Percentiles rank a stretch among this genome's conserved stretches.
These are phyloP conservation scores for Ophion slaviceki DNA, from an alignment of 2,888 invertebrate genomes.

Conservation along the genomic window DNA sequence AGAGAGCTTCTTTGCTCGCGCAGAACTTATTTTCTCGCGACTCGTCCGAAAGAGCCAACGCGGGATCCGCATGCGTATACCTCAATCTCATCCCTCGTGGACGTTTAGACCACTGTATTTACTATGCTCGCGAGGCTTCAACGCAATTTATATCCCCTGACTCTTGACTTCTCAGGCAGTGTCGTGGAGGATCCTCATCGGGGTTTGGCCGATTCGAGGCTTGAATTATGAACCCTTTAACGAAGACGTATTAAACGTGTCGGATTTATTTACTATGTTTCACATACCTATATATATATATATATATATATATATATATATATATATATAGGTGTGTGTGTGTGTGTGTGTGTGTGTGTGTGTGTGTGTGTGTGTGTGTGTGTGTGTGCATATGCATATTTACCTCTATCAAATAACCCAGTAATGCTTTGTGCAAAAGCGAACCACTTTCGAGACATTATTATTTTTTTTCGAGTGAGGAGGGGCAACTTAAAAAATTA, in stretches of 20 bases:
- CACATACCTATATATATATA: not conserved
- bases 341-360: no score
- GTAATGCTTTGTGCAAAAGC: no score
- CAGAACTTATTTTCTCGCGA: constrained; percentile 3
- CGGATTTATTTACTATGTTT: constrained; percentile 25
- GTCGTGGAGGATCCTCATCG: constrained; percentile 42
- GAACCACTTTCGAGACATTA: no score
- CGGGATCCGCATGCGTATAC: constrained; percentile 1
- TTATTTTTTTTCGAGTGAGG: no score
- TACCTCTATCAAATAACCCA: no score
- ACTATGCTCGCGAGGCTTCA: constrained; percentile 42
- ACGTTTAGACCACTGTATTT: constrained; percentile 39
- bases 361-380: no score
- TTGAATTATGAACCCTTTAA: constrained; percentile 33
- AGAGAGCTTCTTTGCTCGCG: not conserved
- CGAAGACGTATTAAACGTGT: constrained; percentile 39
- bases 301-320: no score
- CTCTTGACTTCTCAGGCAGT: constrained; percentile 33
- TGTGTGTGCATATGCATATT: not conserved
- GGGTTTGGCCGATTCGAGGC: constrained; percentile 40
- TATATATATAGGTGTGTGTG: no score
- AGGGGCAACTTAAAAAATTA: no score
- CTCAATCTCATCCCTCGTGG: constrained; percentile 21
- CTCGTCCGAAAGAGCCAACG: constrained; percentile 5
- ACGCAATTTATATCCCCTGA: constrained; percentile 57